Evolutionary conservation across 2,113 vertebrate species (phyloP).

Genomic region (Catagonus wagneri): DNA sequence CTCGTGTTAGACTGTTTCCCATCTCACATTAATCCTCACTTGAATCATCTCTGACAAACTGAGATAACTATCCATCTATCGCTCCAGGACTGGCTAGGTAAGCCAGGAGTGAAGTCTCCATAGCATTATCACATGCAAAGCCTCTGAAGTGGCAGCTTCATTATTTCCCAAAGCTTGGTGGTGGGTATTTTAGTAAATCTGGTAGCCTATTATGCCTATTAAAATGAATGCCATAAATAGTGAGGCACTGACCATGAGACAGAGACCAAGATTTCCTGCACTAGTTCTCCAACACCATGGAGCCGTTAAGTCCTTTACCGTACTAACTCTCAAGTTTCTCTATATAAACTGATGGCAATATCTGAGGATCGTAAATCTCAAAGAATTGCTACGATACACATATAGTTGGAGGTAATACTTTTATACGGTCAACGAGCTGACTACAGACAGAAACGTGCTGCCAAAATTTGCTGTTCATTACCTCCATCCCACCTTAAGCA

Average conservation of each 20-base stretch:
- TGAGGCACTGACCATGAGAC: neutral
- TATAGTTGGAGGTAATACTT: neutral
- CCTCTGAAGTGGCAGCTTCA: neutral
- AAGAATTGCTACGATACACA: constrained; percentile 8
- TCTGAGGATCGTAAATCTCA: constrained; percentile 38
- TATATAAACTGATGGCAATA: constrained; percentile 32
- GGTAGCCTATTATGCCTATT: neutral
- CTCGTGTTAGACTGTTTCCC: neutral
- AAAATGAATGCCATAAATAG: neutral
- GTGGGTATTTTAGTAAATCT: neutral
- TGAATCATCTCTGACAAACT: neutral
- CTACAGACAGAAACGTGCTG: constrained; percentile 51
- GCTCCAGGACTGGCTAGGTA: neutral
- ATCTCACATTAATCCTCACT: neutral
- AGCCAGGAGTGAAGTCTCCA: neutral
- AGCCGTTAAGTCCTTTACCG: neutral
- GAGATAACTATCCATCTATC: neutral
- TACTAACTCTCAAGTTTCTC: neutral
- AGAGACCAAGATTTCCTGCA: neutral
- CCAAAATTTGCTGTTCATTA: neutral
- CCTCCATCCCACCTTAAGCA: neutral
- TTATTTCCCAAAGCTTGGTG: neutral
- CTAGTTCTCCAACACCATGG: neutral
- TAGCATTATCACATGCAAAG: neutral
- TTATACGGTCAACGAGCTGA: constrained; percentile 6